These are phyloP conservation scores for Monopterus albus DNA, from an alignment of 2,113 vertebrate genomes.

Conservation along the genomic window DNA sequence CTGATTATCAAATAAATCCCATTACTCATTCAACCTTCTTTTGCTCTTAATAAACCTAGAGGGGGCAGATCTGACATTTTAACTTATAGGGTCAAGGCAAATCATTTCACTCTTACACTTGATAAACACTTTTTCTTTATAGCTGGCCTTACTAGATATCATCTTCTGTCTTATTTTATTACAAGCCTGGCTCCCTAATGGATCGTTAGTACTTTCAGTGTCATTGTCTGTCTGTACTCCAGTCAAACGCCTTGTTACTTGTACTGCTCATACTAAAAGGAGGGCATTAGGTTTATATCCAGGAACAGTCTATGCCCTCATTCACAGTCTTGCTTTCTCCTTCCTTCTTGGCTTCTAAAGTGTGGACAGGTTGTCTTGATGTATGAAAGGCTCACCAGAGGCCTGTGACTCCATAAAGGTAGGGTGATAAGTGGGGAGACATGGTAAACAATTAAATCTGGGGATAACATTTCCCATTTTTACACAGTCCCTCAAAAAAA, in stretches of 20 bases:
- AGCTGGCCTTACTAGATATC: constrained; percentile 7
- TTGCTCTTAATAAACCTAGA: constrained; percentile 15
- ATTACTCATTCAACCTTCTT: neutral
- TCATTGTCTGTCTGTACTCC: constrained; percentile 9
- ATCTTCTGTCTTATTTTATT: constrained; percentile 26
- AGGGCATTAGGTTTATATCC: constrained; percentile 2
- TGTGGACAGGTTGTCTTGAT: too few species aligned
- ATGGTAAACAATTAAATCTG: too few species aligned
- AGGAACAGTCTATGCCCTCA: too few species aligned
- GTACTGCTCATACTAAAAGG: neutral
- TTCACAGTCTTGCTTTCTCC: too few species aligned
- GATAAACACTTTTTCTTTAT: constrained; percentile 23
- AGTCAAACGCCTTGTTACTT: constrained; percentile 4
- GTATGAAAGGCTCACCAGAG: too few species aligned
- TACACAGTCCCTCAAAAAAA: too few species aligned
- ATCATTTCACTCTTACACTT: constrained; percentile 3
- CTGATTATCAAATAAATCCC: neutral
- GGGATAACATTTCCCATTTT: too few species aligned
- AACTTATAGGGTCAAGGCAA: neutral
- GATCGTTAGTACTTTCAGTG: too few species aligned
- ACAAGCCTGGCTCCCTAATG: constrained; percentile 3
- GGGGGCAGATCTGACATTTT: constrained; percentile 6
- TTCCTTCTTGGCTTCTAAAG: too few species aligned
- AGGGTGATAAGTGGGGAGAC: too few species aligned
- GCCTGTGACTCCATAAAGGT: too few species aligned